Conservation (phyloP, 2,113 vertebrate species). For the Nothobranchius kuhntae region DNA sequence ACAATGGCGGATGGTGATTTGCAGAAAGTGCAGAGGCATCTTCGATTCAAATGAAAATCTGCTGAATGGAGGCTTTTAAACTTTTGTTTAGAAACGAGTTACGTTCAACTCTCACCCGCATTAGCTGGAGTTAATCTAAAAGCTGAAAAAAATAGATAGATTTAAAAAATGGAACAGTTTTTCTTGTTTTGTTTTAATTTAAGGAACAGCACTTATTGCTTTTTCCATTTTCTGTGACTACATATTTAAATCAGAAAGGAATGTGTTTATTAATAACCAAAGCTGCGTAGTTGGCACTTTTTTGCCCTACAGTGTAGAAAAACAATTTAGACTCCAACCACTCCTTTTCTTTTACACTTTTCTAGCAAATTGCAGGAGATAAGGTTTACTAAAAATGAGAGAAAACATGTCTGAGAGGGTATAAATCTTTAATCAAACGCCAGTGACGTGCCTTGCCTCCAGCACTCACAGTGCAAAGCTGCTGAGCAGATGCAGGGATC, state of each 20-base stretch:
- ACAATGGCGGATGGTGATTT: conserved; percentile 35
- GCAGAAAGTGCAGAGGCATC: conserved; percentile 40
- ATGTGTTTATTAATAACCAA: conserved; percentile 30
- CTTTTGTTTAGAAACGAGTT: conserved; percentile 40
- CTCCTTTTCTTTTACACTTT: conserved; percentile 60
- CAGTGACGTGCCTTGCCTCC: conserved; percentile 71
- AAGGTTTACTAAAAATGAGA: conserved; percentile 68
- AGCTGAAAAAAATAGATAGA: conserved; percentile 23
- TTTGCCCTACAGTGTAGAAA: conserved; percentile 11
- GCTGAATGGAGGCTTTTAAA: conserved; percentile 51
- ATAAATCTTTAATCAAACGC: conserved; percentile 80
- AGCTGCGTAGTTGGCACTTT: conserved; percentile 15
- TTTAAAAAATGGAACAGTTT: conserved; percentile 16
- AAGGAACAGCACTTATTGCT: conserved; percentile 2
- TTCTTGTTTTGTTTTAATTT: conserved; percentile 10
- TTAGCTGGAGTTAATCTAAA: conserved; percentile 46
- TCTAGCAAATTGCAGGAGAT: conserved; percentile 56
- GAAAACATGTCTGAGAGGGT: conserved; percentile 73
- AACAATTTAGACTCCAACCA: conserved; percentile 50
- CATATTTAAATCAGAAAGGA: conserved; percentile 11
- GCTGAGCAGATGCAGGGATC: conserved; percentile 73
- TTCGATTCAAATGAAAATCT: conserved; percentile 63
- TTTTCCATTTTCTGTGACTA: conserved; percentile 7
- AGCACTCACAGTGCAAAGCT: conserved; percentile 66
- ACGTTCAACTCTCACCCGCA: conserved; percentile 49